Base-by-base conservation (phyloP, 2,113 vertebrate species). In the Pelusios castaneus region DNA sequence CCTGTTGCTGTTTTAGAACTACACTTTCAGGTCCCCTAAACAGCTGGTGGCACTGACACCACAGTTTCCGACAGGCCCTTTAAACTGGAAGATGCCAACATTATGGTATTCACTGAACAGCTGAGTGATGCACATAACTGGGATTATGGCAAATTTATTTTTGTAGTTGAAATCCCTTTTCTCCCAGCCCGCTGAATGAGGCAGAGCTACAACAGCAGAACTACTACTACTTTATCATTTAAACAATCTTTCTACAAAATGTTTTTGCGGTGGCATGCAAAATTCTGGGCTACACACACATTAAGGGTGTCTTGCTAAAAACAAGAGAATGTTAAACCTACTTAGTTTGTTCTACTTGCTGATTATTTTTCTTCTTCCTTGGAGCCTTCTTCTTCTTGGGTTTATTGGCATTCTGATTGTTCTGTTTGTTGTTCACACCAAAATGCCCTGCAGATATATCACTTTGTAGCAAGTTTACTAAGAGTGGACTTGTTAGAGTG, bases 371-470 rank as follows among this genome's bases (percentile, higher is more conserved):
- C 98, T 99, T 99, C 97, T 99, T 99, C 90, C 99, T 98, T 81
- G 99, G 98, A 34, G 99, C 99, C 96, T 99, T 99, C 98, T 99
- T 99, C 98, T 99, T 99, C 98, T 99, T 99, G 13, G 99, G 99
- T 97, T 99, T 99, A 94, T 98, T 98, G 95, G 98, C 98, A 91
- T 98, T 99, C 77, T 97, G 97, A 93, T 97, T 98, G 87, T 98
- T 99, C 90, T 99, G 99, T 95, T 99, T 99, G 97, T 97, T 99
- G 97, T 99, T 99, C 84, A 99, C 99, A 63, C 99, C 99, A 96
- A 99, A 99, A 98, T 99, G 99, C 93, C 99, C 99, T 34, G 99
- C 99, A 76, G 99, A 99, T 96, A 99, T 99, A 93, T 99, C 99
- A 34, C 99, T 99, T 93, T 99, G 99, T 34, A 99, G 97, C 82